These are phyloP conservation scores for Pachyramphus minor DNA, from an alignment of 2,113 vertebrate genomes.

Conservation along the genomic window DNA sequence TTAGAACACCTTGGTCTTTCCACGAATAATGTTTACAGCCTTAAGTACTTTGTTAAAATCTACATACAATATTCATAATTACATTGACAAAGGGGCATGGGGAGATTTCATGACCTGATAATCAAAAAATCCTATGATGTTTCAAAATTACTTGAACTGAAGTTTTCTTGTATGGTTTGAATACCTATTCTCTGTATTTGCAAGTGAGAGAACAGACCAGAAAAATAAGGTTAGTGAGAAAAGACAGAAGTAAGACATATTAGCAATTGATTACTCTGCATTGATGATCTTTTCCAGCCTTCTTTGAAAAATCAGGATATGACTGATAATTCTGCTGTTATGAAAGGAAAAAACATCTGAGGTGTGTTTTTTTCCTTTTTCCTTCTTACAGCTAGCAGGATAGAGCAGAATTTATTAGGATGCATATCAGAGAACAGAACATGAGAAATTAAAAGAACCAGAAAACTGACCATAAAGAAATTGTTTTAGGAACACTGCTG, in stretches of 20 bases:
- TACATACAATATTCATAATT: not conserved
- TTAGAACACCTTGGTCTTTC: not conserved
- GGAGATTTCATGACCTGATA: not conserved
- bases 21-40: not conserved
- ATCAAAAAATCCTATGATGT: not conserved
- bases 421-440: not conserved
- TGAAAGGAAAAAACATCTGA: not conserved
- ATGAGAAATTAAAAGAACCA: not conserved
- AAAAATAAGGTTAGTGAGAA: not conserved
- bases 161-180: not conserved
- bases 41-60: not conserved
- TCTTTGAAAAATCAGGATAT: not conserved
- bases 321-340: not conserved
- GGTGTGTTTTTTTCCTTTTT: rapidly evolving
- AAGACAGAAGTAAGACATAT: not conserved
- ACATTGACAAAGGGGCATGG: rapidly evolving
- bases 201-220: not conserved
- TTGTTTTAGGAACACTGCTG: not conserved
- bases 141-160: not conserved
- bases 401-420: not conserved
- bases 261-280: not conserved
- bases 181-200: not conserved
- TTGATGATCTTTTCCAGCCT: not conserved
- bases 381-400: not conserved
- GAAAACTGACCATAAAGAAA: not conserved